A percentile compares a stretch with the other conserved stretches of the same genome.
Conservation (phyloP, 35 echinoderm and acorn worm species). For the Strongylocentrotus purpuratus region DNA sequence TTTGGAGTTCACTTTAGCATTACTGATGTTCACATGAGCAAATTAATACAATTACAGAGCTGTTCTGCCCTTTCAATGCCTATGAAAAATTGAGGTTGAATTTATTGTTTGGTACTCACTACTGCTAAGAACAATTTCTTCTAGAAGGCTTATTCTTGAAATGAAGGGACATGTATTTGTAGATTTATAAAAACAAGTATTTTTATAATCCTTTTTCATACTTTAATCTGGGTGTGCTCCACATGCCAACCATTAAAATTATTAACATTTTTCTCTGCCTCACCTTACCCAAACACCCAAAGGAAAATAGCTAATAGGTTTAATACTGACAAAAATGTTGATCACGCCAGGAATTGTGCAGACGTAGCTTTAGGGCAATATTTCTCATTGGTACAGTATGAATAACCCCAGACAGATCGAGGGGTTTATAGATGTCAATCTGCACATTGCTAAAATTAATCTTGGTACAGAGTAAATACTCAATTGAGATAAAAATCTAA, state of each 20-base stretch:
- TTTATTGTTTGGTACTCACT: too few species aligned
- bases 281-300: background rate
- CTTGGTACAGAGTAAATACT: background rate
- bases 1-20: background rate
- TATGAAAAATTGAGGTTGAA: too few species aligned
- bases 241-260: background rate
- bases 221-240: too few species aligned
- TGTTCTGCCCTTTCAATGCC: too few species aligned
- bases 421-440: background rate
- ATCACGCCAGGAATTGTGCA: background rate
- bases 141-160: too few species aligned
- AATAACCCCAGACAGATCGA: background rate
- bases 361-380: background rate
- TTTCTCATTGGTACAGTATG: background rate
- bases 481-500: background rate
- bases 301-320: background rate
- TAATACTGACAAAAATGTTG: background rate
- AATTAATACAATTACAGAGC: too few species aligned
- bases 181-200: too few species aligned
- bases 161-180: too few species aligned
- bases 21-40: too few species aligned
- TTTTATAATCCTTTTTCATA: too few species aligned
- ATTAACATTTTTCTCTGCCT: background rate
- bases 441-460: slow-evolving; percentile 13
- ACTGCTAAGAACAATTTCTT: too few species aligned